These are phyloP conservation scores for Lepetodrilus schrolli DNA, from an alignment of 2,888 invertebrate genomes.

Conservation along the genomic window DNA sequence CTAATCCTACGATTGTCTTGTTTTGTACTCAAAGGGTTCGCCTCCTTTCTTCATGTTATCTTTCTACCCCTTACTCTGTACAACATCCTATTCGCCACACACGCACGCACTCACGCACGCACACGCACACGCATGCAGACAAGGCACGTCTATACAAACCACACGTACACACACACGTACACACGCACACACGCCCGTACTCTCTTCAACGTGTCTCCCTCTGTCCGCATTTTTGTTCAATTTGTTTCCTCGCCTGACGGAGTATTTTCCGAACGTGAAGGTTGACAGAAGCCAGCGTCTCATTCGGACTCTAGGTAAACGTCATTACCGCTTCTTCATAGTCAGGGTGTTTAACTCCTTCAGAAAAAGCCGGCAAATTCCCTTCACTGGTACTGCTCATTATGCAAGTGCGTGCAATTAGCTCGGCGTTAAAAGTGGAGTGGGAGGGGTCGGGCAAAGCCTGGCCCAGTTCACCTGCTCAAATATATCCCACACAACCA, in stretches of 20 bases:
- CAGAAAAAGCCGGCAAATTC: constrained; percentile 16
- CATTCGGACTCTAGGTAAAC: constrained; percentile 22
- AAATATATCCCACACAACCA: not conserved
- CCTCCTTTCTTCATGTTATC: too few relatives aligned
- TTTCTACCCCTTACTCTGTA: too few relatives aligned
- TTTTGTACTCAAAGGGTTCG: too few relatives aligned
- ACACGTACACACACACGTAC: too few relatives aligned
- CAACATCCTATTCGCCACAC: too few relatives aligned
- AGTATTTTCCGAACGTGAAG: constrained; percentile 26
- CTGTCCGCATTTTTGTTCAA: constrained; percentile 11
- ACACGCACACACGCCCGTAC: too few relatives aligned
- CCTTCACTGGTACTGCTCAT: not conserved
- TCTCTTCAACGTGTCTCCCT: too few relatives aligned
- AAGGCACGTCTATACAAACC: too few relatives aligned
- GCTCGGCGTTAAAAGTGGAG: not conserved
- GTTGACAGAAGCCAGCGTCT: not conserved
- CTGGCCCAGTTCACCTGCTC: constrained; percentile 15
- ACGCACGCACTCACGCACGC: too few relatives aligned
- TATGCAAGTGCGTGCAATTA: constrained; percentile 31
- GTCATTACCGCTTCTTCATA: constrained; percentile 22
- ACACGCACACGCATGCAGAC: too few relatives aligned
- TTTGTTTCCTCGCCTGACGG: constrained; percentile 5
- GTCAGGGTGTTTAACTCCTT: constrained; percentile 24
- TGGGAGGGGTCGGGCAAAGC: not conserved
- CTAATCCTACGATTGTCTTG: too few relatives aligned